phyloP scores from a whole-genome alignment of 2,888 invertebrate species.

The Dusona sp. region DNA sequence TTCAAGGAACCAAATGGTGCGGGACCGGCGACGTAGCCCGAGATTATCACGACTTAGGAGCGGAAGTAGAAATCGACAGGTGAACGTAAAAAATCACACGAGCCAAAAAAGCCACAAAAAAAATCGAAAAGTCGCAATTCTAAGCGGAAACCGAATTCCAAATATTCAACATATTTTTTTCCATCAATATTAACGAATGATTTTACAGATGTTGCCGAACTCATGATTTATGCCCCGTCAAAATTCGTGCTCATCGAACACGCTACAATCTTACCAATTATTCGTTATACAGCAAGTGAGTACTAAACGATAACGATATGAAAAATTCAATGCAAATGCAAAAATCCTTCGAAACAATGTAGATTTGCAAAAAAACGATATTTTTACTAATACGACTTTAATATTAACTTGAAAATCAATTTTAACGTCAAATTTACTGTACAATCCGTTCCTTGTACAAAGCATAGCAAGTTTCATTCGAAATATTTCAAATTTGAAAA shows the following conservation, averaged over 20 bases:
- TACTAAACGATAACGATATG: slow-evolving; percentile 26
- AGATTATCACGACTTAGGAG: slow-evolving; percentile 94
- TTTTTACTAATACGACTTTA: background rate
- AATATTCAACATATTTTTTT: background rate
- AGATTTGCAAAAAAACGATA: background rate
- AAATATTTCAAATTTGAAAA: background rate
- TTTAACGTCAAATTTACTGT: background rate
- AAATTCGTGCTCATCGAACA: slow-evolving; percentile 89
- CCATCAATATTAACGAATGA: background rate
- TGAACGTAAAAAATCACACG: slow-evolving; percentile 63
- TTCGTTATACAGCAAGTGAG: slow-evolving; percentile 92
- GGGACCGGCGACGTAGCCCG: slow-evolving; percentile 95
- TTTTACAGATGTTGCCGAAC: slow-evolving; percentile 90
- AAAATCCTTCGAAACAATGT: background rate
- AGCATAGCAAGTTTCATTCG: background rate
- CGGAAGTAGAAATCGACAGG: slow-evolving; percentile 85
- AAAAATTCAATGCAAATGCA: background rate
- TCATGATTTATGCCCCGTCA: slow-evolving; percentile 96
- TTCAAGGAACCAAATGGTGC: slow-evolving; percentile 95
- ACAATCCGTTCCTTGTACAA: background rate
- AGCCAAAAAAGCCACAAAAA: no score
- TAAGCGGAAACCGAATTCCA: no score
- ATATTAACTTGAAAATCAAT: background rate
- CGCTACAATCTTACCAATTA: slow-evolving; percentile 94
- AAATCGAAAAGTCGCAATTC: no score